Percentiles rank a stretch among this genome's conserved stretches.
Conservation (phyloP, 2,797 vertebrate species). For the Tachyglossus aculeatus region DNA sequence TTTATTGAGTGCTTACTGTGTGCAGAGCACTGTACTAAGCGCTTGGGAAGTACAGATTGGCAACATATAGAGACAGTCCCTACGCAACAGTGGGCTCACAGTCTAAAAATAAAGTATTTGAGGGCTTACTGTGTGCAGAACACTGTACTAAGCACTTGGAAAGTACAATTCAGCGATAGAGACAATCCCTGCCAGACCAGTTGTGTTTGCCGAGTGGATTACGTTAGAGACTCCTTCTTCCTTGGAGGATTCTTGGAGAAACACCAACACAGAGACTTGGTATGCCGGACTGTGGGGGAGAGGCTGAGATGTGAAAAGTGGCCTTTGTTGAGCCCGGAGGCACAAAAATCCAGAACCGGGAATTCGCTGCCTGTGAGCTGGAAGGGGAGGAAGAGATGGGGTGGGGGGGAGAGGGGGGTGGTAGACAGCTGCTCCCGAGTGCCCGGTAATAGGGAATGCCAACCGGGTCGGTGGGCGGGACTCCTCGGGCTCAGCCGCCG, state of each 20-base stretch:
- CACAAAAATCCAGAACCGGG: slow-evolving; percentile 59
- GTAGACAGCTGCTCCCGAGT: slow-evolving; percentile 13
- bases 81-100: too few species aligned
- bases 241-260: slow-evolving; percentile 39
- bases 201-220: neutral
- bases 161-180: too few species aligned
- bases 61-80: too few species aligned
- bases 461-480: slow-evolving; percentile 65
- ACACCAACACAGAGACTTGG: slow-evolving; percentile 38
- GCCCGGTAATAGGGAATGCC: slow-evolving; percentile 66
- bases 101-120: too few species aligned
- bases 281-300: slow-evolving; percentile 27
- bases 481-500: slow-evolving; percentile 2
- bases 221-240: slow-evolving; percentile 16
- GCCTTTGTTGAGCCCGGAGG: slow-evolving; percentile 67
- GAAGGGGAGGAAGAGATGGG: neutral
- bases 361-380: slow-evolving; percentile 67
- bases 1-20: too few species aligned
- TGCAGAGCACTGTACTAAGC: too few species aligned
- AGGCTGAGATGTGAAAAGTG: slow-evolving; percentile 59
- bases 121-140: too few species aligned
- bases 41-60: too few species aligned
- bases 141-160: too few species aligned
- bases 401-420: slow-evolving; percentile 32
- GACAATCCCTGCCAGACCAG: too few species aligned